phyloP scores from a whole-genome alignment of 2,888 invertebrate genomes.

The Parnassius glacialis region DNA sequence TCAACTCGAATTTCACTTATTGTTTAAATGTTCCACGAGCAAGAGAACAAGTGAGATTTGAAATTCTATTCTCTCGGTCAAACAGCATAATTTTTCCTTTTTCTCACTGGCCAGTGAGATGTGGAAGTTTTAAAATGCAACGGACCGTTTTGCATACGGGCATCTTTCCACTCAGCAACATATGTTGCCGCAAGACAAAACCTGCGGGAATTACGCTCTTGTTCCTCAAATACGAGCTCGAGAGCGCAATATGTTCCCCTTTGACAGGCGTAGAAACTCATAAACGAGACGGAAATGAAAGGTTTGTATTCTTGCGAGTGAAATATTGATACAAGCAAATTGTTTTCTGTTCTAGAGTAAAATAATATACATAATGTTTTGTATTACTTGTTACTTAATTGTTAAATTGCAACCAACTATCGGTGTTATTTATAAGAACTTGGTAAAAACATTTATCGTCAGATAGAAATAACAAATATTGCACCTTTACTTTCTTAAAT shows the following conservation, averaged over 20 bases:
- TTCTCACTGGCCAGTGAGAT: conserved; percentile 43
- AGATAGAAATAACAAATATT: too few relatives aligned
- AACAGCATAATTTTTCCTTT: conserved; percentile 43
- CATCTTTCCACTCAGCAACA: conserved; percentile 71
- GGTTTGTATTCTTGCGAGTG: conserved; percentile 47
- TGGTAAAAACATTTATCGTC: too few relatives aligned
- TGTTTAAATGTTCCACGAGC: conserved; percentile 16
- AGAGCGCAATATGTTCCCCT: conserved; percentile 65
- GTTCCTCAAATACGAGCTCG: conserved; percentile 68
- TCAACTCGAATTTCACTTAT: conserved; percentile 18
- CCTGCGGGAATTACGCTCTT: conserved; percentile 74
- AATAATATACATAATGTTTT: too few relatives aligned
- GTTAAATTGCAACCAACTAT: too few relatives aligned
- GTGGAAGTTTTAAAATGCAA: conserved; percentile 64
- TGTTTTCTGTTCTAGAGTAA: conserved; percentile 1
- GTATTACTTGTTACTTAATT: too few relatives aligned
- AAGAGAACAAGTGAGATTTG: background rate
- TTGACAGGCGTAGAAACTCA: conserved; percentile 70
- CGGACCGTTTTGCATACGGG: conserved; percentile 60
- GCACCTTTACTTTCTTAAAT: too few relatives aligned
- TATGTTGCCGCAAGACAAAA: conserved; percentile 69
- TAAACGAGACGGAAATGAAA: conserved; percentile 64
- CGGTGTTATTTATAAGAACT: too few relatives aligned
- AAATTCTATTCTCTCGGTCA: conserved; percentile 27
- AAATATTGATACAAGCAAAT: conserved; percentile 29